A percentile compares a stretch with the other conserved stretches of the same genome.
Conservation (phyloP, 2,888 invertebrate species). For the Dinocampus coccinellae region DNA sequence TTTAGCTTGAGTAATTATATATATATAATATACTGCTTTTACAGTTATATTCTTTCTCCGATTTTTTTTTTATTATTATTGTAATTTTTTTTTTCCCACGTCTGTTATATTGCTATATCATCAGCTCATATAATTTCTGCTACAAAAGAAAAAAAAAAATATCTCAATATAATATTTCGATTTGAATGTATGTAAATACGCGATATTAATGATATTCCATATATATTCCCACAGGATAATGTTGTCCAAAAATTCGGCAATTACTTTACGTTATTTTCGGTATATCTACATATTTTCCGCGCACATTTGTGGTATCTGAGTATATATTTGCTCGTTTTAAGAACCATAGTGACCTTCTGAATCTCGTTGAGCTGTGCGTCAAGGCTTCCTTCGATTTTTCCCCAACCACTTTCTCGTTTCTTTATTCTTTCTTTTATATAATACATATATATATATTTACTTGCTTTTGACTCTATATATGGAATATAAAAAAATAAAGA, state of each 20-base stretch:
- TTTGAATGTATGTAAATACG: background rate
- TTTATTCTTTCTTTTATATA: constrained; percentile 11
- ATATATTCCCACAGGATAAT: background rate
- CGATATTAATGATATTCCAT: background rate
- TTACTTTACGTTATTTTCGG: constrained; percentile 32
- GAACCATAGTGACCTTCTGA: constrained; percentile 21
- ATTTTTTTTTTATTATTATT: constrained; percentile 6
- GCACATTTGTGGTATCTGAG: constrained; percentile 24
- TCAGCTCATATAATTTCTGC: background rate
- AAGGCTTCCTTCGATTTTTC: constrained; percentile 36
- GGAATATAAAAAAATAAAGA: background rate
- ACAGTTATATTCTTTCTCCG: constrained; percentile 6
- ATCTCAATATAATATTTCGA: background rate
- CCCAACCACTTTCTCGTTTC: constrained; percentile 13
- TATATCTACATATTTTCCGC: constrained; percentile 28
- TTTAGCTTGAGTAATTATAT: constrained; percentile 56
- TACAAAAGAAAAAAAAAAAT: background rate
- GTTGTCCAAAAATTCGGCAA: constrained; percentile 8
- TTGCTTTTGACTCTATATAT: background rate
- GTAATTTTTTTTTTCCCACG: too few relatives aligned
- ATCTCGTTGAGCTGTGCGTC: constrained; percentile 25
- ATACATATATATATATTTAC: background rate
- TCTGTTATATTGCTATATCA: constrained; percentile 4
- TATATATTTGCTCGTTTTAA: background rate
- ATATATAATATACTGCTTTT: constrained; percentile 26